Conservation (phyloP, 92 coral and sea anemone genomes). For the Anthopleura xanthogrammica region DNA sequence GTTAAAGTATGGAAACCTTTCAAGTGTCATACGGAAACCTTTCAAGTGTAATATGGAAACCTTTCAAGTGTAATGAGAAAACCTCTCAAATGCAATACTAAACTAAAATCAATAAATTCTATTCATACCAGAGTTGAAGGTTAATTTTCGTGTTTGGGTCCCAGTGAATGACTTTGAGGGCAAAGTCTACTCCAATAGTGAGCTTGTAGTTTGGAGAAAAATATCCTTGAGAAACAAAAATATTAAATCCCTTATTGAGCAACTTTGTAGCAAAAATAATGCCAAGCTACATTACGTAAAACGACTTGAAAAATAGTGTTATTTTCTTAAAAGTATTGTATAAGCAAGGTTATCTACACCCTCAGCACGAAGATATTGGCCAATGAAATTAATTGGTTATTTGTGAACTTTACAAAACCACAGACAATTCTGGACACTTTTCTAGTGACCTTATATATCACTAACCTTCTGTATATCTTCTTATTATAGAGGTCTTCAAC, state of each 20-base stretch:
- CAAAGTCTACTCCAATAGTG: slow-evolving; percentile 95
- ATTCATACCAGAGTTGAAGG: slow-evolving; percentile 79
- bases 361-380: neutral
- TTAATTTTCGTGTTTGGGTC: slow-evolving; percentile 80
- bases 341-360: too few relatives aligned
- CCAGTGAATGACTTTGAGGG: slow-evolving; percentile 88
- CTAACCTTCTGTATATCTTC: slow-evolving; percentile 96
- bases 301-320: neutral
- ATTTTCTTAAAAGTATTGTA: neutral
- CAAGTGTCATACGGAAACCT: neutral
- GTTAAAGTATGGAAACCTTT: neutral
- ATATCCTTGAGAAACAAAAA: slow-evolving; percentile 52
- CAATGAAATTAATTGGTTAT: too few relatives aligned
- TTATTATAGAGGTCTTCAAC: slow-evolving; percentile 85
- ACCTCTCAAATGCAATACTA: neutral
- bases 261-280: neutral
- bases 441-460: neutral
- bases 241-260: neutral
- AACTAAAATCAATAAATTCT: too few relatives aligned
- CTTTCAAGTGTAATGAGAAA: neutral
- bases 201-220: slow-evolving; percentile 80
- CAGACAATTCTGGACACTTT: too few relatives aligned
- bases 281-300: neutral
- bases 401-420: too few relatives aligned
- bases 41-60: neutral